Conservation (phyloP, 92 coral and sea anemone species). For the Epizoanthus rinbou region DNA sequence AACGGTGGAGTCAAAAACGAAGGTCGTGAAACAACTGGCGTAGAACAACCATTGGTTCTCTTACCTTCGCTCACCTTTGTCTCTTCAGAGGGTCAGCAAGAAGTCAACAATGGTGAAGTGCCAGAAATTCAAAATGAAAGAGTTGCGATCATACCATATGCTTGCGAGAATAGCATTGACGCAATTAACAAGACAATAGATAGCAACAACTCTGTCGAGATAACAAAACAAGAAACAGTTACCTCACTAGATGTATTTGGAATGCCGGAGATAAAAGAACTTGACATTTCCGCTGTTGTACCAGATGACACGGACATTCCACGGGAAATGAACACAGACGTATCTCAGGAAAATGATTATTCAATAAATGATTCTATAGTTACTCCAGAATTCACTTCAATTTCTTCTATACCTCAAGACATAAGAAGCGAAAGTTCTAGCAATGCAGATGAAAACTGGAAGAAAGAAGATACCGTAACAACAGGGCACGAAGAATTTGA, state of each 20-base stretch:
- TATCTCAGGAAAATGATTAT: neutral
- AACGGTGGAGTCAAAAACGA: neutral
- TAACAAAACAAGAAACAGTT: neutral
- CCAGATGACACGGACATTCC: neutral
- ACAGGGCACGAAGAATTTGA: neutral
- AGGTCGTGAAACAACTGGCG: neutral
- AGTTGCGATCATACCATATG: neutral
- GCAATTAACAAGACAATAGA: neutral
- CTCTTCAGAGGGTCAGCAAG: neutral
- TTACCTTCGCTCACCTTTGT: neutral
- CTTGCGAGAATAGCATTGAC: neutral
- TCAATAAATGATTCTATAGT: neutral
- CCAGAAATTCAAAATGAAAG: neutral
- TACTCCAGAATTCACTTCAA: neutral
- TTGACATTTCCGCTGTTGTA: neutral
- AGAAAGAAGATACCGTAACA: neutral
- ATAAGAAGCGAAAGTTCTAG: neutral
- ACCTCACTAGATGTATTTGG: conserved; percentile 7
- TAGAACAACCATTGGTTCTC: neutral
- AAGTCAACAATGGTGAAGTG: neutral
- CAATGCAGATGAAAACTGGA: conserved; percentile 1
- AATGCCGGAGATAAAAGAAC: neutral
- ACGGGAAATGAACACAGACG: neutral
- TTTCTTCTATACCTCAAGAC: neutral
- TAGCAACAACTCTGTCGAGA: neutral